phyloP scores from a whole-genome alignment of 2,797 vertebrate species.

The Clarias platycephalus region DNA sequence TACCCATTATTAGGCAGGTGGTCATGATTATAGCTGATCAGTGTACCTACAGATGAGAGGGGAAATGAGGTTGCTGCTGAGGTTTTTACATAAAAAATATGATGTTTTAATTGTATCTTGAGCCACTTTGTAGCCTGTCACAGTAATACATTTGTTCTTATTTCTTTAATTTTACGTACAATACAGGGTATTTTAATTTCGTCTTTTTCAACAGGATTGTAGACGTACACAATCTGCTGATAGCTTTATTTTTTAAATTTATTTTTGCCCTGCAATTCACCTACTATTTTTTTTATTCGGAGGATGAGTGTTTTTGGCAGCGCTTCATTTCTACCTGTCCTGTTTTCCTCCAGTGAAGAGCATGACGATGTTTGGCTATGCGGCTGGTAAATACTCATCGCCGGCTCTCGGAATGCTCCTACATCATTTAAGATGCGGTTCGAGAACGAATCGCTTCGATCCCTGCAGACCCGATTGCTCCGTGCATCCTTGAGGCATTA shows the following conservation, averaged over 20 bases:
- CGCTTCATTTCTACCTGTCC: slow-evolving; percentile 22
- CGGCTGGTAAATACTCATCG: slow-evolving; percentile 5
- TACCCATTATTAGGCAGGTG: too few relatives aligned
- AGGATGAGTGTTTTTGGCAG: neutral
- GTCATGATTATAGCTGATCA: too few relatives aligned
- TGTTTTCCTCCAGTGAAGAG: slow-evolving; percentile 15
- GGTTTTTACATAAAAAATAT: too few relatives aligned
- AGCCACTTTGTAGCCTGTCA: too few relatives aligned
- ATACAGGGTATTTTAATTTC: neutral
- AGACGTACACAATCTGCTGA: neutral
- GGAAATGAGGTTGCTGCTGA: too few relatives aligned
- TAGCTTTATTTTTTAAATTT: too few relatives aligned
- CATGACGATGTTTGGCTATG: neutral
- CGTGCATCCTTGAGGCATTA: slow-evolving; percentile 20
- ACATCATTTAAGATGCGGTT: slow-evolving; percentile 12
- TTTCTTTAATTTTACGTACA: too few relatives aligned
- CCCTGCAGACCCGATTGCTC: neutral
- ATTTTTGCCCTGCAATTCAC: too few relatives aligned
- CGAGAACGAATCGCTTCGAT: slow-evolving; percentile 10
- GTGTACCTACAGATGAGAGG: too few relatives aligned
- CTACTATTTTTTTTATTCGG: neutral
- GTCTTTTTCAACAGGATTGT: neutral
- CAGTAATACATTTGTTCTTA: too few relatives aligned
- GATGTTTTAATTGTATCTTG: too few relatives aligned
- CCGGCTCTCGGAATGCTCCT: slow-evolving; percentile 19